Evolutionary conservation across 2,113 vertebrate genomes (phyloP).

Genomic region (Pseudonaja textilis): DNA sequence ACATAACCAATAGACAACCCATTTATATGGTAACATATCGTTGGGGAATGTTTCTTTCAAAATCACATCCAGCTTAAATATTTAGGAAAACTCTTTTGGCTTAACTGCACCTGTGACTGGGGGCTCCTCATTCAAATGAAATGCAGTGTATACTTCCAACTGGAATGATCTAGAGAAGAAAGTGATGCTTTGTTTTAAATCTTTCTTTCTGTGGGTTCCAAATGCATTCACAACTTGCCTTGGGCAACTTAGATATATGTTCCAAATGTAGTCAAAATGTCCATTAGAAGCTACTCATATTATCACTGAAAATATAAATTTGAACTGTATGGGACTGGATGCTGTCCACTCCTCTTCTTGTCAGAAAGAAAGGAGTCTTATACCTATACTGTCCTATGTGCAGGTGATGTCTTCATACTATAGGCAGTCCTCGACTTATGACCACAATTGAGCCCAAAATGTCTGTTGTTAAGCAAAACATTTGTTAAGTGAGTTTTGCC

Average conservation of each 20-base stretch:
- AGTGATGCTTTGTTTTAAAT: neutral
- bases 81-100: too few relatives aligned
- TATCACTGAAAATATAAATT: neutral
- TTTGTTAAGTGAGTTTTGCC: too few relatives aligned
- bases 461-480: too few relatives aligned
- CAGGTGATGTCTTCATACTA: neutral
- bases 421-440: too few relatives aligned
- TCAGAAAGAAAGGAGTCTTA: neutral
- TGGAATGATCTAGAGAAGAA: neutral
- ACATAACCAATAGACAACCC: neutral
- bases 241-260: neutral
- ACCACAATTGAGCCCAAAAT: too few relatives aligned
- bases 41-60: neutral
- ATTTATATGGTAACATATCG: neutral
- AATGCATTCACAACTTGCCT: neutral
- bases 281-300: neutral
- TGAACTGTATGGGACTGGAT: neutral
- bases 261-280: neutral
- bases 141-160: neutral
- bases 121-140: neutral
- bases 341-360: neutral
- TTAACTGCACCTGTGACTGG: neutral
- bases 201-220: neutral
- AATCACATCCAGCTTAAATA: neutral
- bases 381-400: too few relatives aligned